Base-by-base conservation (phyloP, 2,888 invertebrate genomes). In the Tricholauxania praeusta region DNA sequence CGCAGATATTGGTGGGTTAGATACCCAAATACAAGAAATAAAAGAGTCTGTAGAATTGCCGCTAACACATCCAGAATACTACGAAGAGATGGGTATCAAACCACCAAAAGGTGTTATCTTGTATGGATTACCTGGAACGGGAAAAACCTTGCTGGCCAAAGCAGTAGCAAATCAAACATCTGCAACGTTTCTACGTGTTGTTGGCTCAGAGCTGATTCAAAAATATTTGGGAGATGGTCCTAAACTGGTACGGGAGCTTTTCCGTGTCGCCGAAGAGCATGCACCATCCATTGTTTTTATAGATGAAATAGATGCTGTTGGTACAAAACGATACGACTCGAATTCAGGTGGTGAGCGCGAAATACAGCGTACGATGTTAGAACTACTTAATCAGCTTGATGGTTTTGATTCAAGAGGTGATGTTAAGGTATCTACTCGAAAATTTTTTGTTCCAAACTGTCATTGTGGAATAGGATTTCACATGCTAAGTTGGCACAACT, bases 31-130 rank as follows among this genome's bases (percentile, higher is more conserved):
- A 85, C 99, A 97, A 87, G 96, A 97, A 88, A 97, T 97, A 75
- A 97, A 97, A 88, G 99, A 99, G 89, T 98, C 98, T 60, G 99
- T 99, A 12, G 99, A 99, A 86, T 88, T 99, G 76, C 99, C 99
- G 0, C 89, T 99, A 19, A 99, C 99, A 15, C 99, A 99, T 89
- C 99, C 99, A 1, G 99, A 99, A 87, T 99, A 99, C 88, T 99
- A 99, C 86, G 99, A 99, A 88, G 99, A 99, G 89, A 99, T 99
- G 99, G 99, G 99, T 72, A 99, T 99, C 80, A 97, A 98, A 85
- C 99, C 99, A 15, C 99, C 99, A 0, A 99, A 99, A 86, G 99
- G 99, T 79, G 99, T 99, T 1, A 99, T 99, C 83, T 89, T 99
- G 52, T 99, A 99, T 88, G 99, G 99, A 0, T 94, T 95, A 19